Percentiles rank a stretch among this genome's conserved stretches.
These are phyloP conservation scores for Drosophila mercatorum DNA, from an alignment of 2,888 invertebrate species.

Conservation along the genomic window DNA sequence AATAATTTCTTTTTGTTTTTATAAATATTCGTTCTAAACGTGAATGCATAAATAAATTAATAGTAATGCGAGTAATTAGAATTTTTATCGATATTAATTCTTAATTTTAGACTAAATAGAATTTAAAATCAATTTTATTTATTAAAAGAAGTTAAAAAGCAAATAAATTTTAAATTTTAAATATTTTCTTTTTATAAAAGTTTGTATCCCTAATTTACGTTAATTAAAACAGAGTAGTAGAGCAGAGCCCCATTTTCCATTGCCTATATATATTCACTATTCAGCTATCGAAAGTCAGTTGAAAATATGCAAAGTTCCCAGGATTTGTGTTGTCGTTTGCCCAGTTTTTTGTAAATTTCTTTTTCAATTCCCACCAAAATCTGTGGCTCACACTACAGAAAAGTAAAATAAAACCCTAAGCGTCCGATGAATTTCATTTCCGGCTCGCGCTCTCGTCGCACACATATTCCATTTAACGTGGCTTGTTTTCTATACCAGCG, in stretches of 20 bases:
- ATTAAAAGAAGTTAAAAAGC: not conserved
- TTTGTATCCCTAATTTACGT: no score
- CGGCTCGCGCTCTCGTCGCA: slow-evolving; percentile 42
- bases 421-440: slow-evolving; percentile 73
- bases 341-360: not conserved
- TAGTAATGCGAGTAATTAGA: no score
- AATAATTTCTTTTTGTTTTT: not conserved
- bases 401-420: slow-evolving; percentile 18
- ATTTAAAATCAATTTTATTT: not conserved
- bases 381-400: slow-evolving; percentile 58
- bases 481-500: not conserved
- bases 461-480: slow-evolving; percentile 44
- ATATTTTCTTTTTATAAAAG: no score
- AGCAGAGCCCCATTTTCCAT: no score
- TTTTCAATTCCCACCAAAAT: slow-evolving; percentile 50
- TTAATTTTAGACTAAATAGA: not conserved
- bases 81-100: no score
- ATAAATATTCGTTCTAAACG: not conserved
- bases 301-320: not conserved
- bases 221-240: no score
- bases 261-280: slow-evolving; percentile 6
- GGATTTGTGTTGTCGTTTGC: not conserved
- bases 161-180: no score
- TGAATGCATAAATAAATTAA: no score
- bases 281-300: slow-evolving; percentile 26